phyloP scores from a whole-genome alignment of 2,888 invertebrate species.

The Pterostichus madidus region DNA sequence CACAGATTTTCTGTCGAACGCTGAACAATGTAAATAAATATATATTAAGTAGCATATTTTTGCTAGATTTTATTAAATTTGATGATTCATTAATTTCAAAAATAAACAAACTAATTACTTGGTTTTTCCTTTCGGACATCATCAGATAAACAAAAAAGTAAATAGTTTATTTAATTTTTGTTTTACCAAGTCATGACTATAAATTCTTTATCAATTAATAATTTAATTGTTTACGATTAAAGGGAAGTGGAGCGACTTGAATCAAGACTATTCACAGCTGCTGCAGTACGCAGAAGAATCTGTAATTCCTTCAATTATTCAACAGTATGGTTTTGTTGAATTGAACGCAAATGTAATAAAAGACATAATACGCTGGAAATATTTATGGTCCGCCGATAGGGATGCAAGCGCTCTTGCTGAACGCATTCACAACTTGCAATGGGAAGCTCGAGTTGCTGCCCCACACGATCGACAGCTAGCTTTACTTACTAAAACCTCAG shows the following conservation, averaged over 20 bases:
- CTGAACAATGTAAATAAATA: conserved; percentile 71
- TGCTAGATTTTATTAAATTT: too few species aligned
- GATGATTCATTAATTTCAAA: background rate
- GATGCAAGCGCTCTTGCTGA: conserved; percentile 77
- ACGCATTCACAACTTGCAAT: conserved; percentile 79
- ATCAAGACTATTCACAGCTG: conserved; percentile 79
- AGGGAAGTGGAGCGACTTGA: conserved; percentile 82
- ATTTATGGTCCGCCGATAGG: conserved; percentile 76
- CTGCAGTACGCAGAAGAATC: conserved; percentile 79
- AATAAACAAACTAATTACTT: background rate
- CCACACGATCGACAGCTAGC: conserved; percentile 80
- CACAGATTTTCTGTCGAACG: conserved; percentile 78
- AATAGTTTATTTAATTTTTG: too few species aligned
- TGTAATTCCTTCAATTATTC: conserved; percentile 81
- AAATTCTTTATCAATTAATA: background rate
- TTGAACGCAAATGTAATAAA: conserved; percentile 71
- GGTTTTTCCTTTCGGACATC: too few species aligned
- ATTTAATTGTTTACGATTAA: background rate
- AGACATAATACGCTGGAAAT: conserved; percentile 81
- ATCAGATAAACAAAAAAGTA: too few species aligned
- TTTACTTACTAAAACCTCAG: conserved; percentile 75
- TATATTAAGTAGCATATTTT: background rate
- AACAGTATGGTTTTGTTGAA: conserved; percentile 75
- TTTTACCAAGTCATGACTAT: too few species aligned
- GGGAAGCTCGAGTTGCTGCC: conserved; percentile 80